phyloP scores from a whole-genome alignment of 2,888 invertebrate species.

The Sabatieria punctata region DNA sequence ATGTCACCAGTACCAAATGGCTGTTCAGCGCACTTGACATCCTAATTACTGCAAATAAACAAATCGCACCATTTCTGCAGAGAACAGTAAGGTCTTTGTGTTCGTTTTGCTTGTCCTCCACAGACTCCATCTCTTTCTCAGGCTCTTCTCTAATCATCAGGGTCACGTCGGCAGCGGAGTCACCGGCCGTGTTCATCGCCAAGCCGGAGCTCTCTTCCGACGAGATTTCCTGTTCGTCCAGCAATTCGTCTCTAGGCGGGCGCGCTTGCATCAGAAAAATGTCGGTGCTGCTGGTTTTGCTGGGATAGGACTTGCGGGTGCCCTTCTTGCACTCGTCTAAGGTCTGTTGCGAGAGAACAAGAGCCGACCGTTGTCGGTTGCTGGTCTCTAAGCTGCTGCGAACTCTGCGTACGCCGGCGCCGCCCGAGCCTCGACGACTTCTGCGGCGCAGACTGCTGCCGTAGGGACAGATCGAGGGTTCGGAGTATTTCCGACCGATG shows the following conservation, averaged over 20 bases:
- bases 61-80: no score
- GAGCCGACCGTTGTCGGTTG: neutral
- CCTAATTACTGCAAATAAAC: no score
- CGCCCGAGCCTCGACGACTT: neutral
- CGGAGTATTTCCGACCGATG: constrained; percentile 8
- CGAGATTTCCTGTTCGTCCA: neutral
- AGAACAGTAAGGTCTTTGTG: no score
- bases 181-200: neutral
- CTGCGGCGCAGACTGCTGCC: neutral
- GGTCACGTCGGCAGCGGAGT: neutral
- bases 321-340: constrained; percentile 8
- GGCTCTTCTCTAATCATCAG: neutral
- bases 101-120: neutral
- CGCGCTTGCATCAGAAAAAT: constrained; percentile 11
- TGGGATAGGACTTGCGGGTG: constrained; percentile 15
- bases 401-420: neutral
- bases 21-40: no score
- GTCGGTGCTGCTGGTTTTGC: constrained; percentile 13
- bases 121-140: neutral
- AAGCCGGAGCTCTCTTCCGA: neutral
- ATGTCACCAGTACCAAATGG: no score
- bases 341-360: constrained; percentile 6
- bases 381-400: constrained; percentile 4
- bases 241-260: neutral
- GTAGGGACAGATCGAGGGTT: constrained; percentile 2